Evolutionary conservation across 2,888 invertebrate genomes (phyloP).

Genomic region (Beris chalybata): DNA sequence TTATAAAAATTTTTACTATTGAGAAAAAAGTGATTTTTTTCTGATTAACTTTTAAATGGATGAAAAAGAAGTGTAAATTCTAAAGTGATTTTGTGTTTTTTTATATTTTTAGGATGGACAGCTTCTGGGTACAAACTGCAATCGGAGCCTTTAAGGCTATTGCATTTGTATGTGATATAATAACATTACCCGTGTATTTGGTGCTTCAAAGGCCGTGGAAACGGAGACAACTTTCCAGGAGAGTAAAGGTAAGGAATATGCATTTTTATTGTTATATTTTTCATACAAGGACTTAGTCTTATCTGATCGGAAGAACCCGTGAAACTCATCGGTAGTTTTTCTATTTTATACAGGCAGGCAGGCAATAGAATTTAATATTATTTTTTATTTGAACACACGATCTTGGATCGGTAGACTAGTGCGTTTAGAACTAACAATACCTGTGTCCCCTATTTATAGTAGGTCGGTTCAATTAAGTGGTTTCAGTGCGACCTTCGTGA

Average conservation of each 20-base stretch:
- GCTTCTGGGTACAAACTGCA: conserved; percentile 70
- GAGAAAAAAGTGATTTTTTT: conserved; percentile 2
- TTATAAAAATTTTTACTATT: background rate
- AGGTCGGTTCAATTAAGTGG: no score
- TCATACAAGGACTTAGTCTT: background rate
- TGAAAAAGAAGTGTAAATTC: no score
- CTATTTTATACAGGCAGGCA: no score
- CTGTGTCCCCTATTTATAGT: no score
- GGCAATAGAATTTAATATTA: no score
- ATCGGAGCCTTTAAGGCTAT: conserved; percentile 77
- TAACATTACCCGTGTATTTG: conserved; percentile 89
- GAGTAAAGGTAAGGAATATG: conserved; percentile 68
- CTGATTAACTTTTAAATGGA: background rate
- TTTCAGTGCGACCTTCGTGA: no score
- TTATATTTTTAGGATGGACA: conserved; percentile 61
- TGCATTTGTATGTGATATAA: conserved; percentile 83
- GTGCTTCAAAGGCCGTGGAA: conserved; percentile 87
- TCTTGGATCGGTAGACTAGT: no score
- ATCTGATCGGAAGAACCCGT: no score
- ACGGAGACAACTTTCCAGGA: conserved; percentile 72
- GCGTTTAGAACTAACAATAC: no score
- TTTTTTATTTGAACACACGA: no score
- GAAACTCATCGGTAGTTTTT: no score
- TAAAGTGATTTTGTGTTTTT: conserved; percentile 20
- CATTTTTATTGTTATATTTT: conserved; percentile 7